These are phyloP conservation scores for Apaloderma vittatum DNA, from an alignment of 2,113 vertebrate species.

Conservation along the genomic window DNA sequence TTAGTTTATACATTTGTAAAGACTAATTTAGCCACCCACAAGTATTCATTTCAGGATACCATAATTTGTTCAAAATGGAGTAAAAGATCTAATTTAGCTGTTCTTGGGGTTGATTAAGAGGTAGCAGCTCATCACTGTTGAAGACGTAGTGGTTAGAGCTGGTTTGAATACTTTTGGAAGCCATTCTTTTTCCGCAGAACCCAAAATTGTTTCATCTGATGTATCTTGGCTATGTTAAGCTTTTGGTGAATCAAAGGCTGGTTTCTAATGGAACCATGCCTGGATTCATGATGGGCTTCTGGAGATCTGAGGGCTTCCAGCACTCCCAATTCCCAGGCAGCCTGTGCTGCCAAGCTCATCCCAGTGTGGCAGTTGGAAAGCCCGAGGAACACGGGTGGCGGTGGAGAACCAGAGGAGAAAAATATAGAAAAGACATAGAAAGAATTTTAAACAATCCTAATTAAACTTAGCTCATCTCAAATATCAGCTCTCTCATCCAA, in stretches of 20 bases:
- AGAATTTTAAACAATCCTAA: neutral
- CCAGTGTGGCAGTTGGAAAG: neutral
- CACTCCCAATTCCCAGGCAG: neutral
- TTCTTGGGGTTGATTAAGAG: neutral
- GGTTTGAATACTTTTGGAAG: neutral
- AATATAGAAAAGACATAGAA: neutral
- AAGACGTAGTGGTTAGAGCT: neutral
- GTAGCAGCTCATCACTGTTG: slow-evolving; percentile 7
- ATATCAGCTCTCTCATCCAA: slow-evolving; percentile 17
- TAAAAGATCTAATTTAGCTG: neutral
- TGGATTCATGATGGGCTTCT: slow-evolving; percentile 22
- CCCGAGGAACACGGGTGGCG: neutral
- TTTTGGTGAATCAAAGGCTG: slow-evolving; percentile 19
- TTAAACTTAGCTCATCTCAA: slow-evolving; percentile 37
- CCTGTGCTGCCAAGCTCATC: neutral
- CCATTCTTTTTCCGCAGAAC: neutral
- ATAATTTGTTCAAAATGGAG: neutral
- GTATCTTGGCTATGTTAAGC: neutral
- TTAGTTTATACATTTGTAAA: neutral
- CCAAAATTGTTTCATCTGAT: slow-evolving; percentile 3
- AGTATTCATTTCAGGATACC: slow-evolving; percentile 12
- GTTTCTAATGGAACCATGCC: slow-evolving; percentile 5
- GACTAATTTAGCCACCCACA: slow-evolving; percentile 23
- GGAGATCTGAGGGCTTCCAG: neutral
- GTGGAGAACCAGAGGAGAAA: neutral